Evolutionary conservation across 2,797 vertebrate genomes (phyloP).

Genomic region (Astyanax mexicanus): DNA sequence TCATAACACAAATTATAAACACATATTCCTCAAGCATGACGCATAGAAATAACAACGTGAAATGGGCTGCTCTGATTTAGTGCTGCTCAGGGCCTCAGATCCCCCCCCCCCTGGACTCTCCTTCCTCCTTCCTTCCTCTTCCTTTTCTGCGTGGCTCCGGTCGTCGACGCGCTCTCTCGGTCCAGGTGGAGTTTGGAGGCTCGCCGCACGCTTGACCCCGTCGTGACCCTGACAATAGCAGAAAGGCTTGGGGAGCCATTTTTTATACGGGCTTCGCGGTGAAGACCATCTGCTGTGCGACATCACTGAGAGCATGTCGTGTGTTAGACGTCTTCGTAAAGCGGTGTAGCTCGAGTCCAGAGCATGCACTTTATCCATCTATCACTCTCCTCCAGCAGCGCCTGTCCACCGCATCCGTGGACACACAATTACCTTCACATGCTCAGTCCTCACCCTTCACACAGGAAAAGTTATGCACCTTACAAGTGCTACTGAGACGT

Average conservation of each 20-base stretch:
- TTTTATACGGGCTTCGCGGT: slow-evolving; percentile 37
- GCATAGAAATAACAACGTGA: slow-evolving; percentile 78
- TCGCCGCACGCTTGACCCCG: slow-evolving; percentile 60
- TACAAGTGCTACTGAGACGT: slow-evolving; percentile 59
- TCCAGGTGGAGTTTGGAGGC: not conserved
- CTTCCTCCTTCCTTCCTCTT: slow-evolving; percentile 32
- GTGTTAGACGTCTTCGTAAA: slow-evolving; percentile 63
- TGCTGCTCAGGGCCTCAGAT: slow-evolving; percentile 74
- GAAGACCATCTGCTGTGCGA: slow-evolving; percentile 51
- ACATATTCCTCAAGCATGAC: slow-evolving; percentile 79
- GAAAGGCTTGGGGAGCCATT: slow-evolving; percentile 54
- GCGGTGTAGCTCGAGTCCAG: slow-evolving; percentile 60
- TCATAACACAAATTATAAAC: slow-evolving; percentile 85
- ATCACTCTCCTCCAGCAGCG: slow-evolving; percentile 74
- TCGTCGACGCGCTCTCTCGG: slow-evolving; percentile 6
- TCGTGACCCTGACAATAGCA: slow-evolving; percentile 62
- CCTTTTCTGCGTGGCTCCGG: slow-evolving; percentile 48
- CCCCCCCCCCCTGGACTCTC: slow-evolving; percentile 59
- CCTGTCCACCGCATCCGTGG: slow-evolving; percentile 74
- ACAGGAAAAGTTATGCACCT: slow-evolving; percentile 68
- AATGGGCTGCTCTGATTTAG: slow-evolving; percentile 78
- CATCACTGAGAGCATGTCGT: slow-evolving; percentile 38
- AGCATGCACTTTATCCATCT: slow-evolving; percentile 76
- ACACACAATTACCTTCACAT: slow-evolving; percentile 80
- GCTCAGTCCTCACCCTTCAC: slow-evolving; percentile 60